Evolutionary conservation across 2,113 vertebrate genomes (phyloP).

Genomic region (Columba livia): DNA sequence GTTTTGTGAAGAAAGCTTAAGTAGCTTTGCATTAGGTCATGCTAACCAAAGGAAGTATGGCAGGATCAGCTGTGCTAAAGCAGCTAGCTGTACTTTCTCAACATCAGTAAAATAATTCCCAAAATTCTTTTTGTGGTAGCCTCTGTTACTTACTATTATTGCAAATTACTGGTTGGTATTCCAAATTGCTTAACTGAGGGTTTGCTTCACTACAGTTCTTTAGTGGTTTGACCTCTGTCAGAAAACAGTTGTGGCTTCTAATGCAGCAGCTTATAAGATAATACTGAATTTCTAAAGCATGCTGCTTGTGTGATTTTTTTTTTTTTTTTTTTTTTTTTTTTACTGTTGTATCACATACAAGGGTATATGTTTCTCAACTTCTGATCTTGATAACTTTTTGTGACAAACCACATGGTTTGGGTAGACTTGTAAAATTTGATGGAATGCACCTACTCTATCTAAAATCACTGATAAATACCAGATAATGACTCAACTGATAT

Average conservation of each 20-base stretch:
- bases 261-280: not conserved
- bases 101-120: not conserved
- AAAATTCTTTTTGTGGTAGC: not conserved
- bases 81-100: not conserved
- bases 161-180: not conserved
- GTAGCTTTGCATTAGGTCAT: not conserved
- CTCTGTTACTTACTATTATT: not conserved
- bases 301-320: not conserved
- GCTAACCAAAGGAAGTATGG: not conserved
- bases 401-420: not conserved
- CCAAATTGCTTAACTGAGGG: not conserved
- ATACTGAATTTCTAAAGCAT: not conserved
- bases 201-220: not conserved
- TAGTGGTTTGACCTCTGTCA: slow-evolving; percentile 10
- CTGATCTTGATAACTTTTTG: slow-evolving; percentile 1
- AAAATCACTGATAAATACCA: not conserved
- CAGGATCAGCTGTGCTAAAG: not conserved
- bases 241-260: not conserved
- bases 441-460: not conserved
- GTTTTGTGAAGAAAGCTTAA: not conserved
- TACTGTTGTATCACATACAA: not conserved
- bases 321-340: not conserved
- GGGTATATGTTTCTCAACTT: not conserved
- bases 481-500: not conserved
- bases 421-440: not conserved